These are phyloP conservation scores for Nomada hirtipes DNA, from an alignment of 2,888 invertebrate genomes.

Conservation along the genomic window DNA sequence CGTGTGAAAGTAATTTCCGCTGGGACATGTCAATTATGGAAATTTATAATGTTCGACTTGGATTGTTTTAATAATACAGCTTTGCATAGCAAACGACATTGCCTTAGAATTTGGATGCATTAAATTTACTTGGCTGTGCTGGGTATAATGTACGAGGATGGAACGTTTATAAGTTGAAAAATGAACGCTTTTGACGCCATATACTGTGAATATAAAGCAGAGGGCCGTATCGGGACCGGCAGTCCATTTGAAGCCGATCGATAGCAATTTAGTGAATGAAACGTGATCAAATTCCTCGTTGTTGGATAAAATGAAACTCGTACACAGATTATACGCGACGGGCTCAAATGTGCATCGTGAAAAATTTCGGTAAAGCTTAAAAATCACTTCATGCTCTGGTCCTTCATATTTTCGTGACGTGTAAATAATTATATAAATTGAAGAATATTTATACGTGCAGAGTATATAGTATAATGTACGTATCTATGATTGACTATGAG, in stretches of 20 bases:
- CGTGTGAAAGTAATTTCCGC: constrained; percentile 18
- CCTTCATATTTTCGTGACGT: no score
- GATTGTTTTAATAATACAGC: neutral
- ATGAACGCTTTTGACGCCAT: neutral
- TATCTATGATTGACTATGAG: no score
- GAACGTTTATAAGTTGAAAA: neutral
- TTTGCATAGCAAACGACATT: neutral
- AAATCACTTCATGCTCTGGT: neutral
- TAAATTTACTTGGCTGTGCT: neutral
- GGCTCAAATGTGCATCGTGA: neutral
- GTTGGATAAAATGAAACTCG: neutral
- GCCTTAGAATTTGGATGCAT: neutral
- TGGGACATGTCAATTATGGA: constrained; percentile 41
- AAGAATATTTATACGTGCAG: no score
- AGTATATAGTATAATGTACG: no score
- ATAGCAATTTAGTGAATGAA: constrained; percentile 4
- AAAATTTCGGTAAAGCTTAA: neutral
- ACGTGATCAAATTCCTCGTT: neutral
- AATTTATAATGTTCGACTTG: constrained; percentile 29
- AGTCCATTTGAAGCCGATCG: constrained; percentile 1
- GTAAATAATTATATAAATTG: no score
- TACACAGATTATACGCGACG: neutral
- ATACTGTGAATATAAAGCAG: neutral
- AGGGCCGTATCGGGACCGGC: neutral
- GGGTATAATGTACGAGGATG: neutral